A percentile compares a stretch with the other conserved stretches of the same genome.
phyloP scores from a whole-genome alignment of 2,113 vertebrate species.

The Alexandromys fortis region DNA sequence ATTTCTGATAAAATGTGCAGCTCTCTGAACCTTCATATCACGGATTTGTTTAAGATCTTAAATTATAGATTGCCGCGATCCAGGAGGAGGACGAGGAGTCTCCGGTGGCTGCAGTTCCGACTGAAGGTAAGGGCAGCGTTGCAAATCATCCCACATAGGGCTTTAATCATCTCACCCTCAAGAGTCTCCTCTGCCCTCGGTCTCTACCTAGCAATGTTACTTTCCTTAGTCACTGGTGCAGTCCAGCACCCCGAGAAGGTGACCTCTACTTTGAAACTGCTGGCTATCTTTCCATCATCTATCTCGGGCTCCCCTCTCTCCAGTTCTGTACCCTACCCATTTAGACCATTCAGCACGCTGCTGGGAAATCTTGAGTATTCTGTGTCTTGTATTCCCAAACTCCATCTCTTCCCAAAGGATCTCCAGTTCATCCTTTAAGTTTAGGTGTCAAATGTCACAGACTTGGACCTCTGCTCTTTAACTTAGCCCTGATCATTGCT shows the following conservation, averaged over 20 bases:
- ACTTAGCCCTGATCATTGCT: background rate
- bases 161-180: background rate
- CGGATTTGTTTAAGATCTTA: slow-evolving; percentile 64
- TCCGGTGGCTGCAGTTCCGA: background rate
- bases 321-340: background rate
- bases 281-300: background rate
- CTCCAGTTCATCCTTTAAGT: slow-evolving; percentile 3
- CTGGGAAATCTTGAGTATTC: background rate
- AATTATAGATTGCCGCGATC: slow-evolving; percentile 48
- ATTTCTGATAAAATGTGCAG: slow-evolving; percentile 62
- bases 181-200: background rate
- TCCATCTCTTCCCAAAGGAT: background rate
- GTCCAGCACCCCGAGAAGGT: background rate
- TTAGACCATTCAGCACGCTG: background rate
- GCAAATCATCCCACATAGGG: background rate
- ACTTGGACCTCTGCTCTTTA: background rate
- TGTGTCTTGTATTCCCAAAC: background rate
- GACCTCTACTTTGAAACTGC: background rate
- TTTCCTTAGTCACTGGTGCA: background rate
- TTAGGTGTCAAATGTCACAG: background rate
- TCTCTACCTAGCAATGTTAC: background rate
- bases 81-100: background rate
- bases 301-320: background rate
- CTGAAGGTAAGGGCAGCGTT: background rate
- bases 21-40: slow-evolving; percentile 47